phyloP scores from a whole-genome alignment of 23 tunicate species.

The Halocynthia aurantium region DNA sequence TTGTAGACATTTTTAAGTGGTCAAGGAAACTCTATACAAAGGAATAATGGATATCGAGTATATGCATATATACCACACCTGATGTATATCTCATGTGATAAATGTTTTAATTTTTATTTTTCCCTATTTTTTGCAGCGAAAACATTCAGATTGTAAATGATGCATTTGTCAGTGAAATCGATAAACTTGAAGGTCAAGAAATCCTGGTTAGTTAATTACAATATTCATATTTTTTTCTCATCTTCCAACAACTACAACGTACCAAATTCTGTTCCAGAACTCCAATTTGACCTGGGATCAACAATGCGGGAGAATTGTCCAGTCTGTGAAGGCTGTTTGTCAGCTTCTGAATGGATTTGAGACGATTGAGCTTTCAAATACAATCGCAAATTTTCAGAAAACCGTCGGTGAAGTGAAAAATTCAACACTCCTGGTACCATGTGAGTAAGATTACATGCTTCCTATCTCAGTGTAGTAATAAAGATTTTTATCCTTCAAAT shows the following conservation, averaged over 20 bases:
- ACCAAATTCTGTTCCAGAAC: not conserved
- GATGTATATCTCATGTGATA: too few species aligned
- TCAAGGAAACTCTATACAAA: not conserved
- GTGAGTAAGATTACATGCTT: too few species aligned
- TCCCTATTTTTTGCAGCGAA: conserved; percentile 29
- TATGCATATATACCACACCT: too few species aligned
- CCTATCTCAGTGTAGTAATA: too few species aligned
- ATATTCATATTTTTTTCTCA: not conserved
- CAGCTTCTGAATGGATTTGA: conserved; percentile 49
- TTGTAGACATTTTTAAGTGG: not conserved
- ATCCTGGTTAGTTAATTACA: not conserved
- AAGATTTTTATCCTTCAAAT: too few species aligned
- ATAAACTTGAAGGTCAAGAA: conserved; percentile 18
- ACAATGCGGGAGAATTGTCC: conserved; percentile 45
- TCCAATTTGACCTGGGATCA: conserved; percentile 22
- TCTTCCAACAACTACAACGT: too few species aligned
- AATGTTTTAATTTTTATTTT: too few species aligned
- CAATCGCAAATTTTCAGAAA: conserved; percentile 18
- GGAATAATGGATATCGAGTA: not conserved
- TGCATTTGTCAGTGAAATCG: conserved; percentile 57
- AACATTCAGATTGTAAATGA: conserved; percentile 54
- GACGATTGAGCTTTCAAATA: conserved; percentile 26
- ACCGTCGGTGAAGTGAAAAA: conserved; percentile 2
- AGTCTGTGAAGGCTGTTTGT: conserved; percentile 59
- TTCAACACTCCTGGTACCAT: too few species aligned